A percentile compares a stretch with the other conserved stretches of the same genome.
phyloP scores from a whole-genome alignment of 2,113 vertebrate species.

The Petroica traversi region DNA sequence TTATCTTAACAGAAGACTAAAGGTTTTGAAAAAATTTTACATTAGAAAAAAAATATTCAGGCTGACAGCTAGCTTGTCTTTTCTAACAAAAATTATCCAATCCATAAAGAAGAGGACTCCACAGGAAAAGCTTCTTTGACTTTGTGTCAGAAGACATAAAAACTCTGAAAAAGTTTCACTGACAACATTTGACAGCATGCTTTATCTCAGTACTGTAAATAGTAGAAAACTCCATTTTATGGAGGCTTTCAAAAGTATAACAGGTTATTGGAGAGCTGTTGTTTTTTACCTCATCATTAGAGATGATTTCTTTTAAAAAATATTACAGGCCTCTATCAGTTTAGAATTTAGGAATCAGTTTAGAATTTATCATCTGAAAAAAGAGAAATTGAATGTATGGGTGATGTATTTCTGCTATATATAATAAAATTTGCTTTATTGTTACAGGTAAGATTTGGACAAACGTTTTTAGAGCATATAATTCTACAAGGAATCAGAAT shows the following conservation, averaged over 20 bases:
- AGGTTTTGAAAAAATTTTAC: background rate
- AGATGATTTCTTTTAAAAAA: background rate
- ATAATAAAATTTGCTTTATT: background rate
- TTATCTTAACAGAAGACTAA: background rate
- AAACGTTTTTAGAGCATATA: background rate
- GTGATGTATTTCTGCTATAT: background rate
- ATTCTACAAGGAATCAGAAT: background rate
- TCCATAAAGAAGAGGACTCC: background rate
- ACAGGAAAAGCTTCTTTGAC: background rate
- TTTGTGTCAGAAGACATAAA: background rate
- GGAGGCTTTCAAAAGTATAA: background rate
- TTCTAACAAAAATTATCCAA: background rate
- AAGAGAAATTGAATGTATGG: background rate
- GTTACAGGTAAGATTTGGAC: background rate
- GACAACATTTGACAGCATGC: background rate
- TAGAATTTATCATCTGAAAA: background rate
- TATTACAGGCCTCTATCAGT: background rate
- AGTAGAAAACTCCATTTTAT: background rate
- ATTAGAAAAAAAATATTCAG: background rate
- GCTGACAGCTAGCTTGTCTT: background rate
- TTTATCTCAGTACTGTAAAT: background rate
- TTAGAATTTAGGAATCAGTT: background rate
- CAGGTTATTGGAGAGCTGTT: background rate
- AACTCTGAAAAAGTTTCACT: background rate
- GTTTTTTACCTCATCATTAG: background rate